A percentile compares a stretch with the other conserved stretches of the same genome.
Evolutionary conservation across 2,797 vertebrate species (phyloP).

Genomic region (Moxostoma hubbsi): DNA sequence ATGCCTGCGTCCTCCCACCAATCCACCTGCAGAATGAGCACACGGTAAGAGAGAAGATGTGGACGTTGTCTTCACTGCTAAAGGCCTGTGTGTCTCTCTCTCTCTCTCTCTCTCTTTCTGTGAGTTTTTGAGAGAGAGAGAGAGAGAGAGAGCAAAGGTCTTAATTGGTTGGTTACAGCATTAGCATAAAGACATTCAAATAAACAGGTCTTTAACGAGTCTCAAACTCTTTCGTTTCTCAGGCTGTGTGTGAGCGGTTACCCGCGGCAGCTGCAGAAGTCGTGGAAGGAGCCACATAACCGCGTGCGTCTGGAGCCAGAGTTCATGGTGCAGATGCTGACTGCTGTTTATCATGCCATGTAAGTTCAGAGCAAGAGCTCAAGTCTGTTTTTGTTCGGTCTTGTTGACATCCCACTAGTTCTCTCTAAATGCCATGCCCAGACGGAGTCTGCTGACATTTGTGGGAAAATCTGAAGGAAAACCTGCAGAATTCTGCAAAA

Average conservation of each 20-base stretch:
- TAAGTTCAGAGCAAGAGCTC: constrained; percentile 71
- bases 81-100: background rate
- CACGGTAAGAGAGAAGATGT: constrained; percentile 81
- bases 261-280: constrained; percentile 93
- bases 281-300: constrained; percentile 91
- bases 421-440: too few relatives aligned
- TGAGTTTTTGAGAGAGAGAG: background rate
- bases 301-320: constrained; percentile 92
- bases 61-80: background rate
- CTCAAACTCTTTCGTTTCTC: background rate
- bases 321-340: constrained; percentile 99
- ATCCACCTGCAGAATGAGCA: constrained; percentile 94
- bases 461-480: too few relatives aligned
- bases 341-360: constrained; percentile 96
- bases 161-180: constrained; percentile 2
- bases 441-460: too few relatives aligned
- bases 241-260: constrained; percentile 98
- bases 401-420: too few relatives aligned
- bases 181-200: constrained; percentile 32
- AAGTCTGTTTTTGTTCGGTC: too few relatives aligned
- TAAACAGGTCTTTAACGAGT: constrained; percentile 40
- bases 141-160: background rate
- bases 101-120: background rate
- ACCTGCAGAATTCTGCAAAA: too few relatives aligned
- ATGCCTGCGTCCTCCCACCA: constrained; percentile 97